Evolutionary conservation across 1,140 invertebrate species (phyloP).

Genomic region (Babylonia areolata): DNA sequence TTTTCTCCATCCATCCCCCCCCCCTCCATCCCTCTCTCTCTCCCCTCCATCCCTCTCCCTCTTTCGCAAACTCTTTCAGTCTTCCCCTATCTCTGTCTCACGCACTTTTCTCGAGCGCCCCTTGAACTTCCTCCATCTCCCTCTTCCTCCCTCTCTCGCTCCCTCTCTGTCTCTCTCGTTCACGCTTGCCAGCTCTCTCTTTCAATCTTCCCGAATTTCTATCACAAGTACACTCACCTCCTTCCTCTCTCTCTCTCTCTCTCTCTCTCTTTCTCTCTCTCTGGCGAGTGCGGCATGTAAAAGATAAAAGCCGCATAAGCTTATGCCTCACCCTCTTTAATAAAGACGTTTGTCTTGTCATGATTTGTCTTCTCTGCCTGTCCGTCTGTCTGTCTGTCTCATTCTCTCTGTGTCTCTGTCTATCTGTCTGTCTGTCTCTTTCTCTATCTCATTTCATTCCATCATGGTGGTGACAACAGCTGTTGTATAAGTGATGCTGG

Average conservation of each 20-base stretch:
- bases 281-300: too few relatives aligned
- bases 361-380: too few relatives aligned
- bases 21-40: not conserved
- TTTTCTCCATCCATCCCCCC: not conserved
- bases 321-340: too few relatives aligned
- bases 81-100: not conserved
- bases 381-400: not conserved
- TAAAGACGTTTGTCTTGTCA: too few relatives aligned
- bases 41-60: not conserved
- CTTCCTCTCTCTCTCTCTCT: slow-evolving; percentile 8
- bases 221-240: not conserved
- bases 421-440: not conserved
- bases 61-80: not conserved
- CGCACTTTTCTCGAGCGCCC: not conserved
- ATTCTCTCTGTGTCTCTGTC: not conserved
- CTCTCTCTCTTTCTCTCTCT: slow-evolving; percentile 21
- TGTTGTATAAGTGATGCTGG: too few relatives aligned
- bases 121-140: not conserved
- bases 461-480: too few relatives aligned
- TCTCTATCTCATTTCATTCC: not conserved
- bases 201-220: too few relatives aligned
- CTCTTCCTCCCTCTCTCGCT: not conserved
- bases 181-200: too few relatives aligned
- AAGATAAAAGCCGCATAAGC: too few relatives aligned
- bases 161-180: too few relatives aligned